These are phyloP conservation scores for Tenualosa ilisha DNA, from an alignment of 2,797 vertebrate species.

Conservation along the genomic window DNA sequence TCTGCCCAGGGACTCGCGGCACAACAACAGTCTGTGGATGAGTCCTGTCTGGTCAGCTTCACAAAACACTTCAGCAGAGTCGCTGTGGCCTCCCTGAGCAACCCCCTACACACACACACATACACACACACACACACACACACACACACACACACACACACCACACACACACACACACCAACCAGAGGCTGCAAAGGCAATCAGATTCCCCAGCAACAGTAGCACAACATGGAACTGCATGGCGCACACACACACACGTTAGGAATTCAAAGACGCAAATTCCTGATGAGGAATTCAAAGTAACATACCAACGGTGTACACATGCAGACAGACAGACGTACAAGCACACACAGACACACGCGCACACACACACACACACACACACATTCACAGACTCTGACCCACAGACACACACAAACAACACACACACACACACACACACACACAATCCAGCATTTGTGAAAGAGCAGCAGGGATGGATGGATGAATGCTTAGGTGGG, in stretches of 20 bases:
- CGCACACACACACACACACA: constrained; percentile 2
- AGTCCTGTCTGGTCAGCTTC: constrained; percentile 8
- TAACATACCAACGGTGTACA: neutral
- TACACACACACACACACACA: neutral
- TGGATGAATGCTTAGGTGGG: constrained; percentile 44
- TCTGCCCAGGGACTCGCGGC: neutral
- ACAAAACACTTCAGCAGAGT: constrained; percentile 13
- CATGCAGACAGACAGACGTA: neutral
- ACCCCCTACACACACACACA: neutral
- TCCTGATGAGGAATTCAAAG: too few species aligned
- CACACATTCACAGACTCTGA: neutral
- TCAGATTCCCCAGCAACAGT: neutral
- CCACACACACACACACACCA: neutral
- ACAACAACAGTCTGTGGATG: neutral
- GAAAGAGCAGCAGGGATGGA: constrained; percentile 31
- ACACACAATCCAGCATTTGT: neutral
- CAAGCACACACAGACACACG: neutral
- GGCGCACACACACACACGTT: neutral
- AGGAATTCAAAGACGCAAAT: neutral
- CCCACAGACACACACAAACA: neutral
- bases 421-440: neutral
- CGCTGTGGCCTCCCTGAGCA: neutral
- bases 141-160: neutral
- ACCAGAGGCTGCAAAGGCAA: neutral
- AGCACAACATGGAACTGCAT: neutral